Conservation (phyloP, 2,113 vertebrate species). For the Numenius arquata region DNA sequence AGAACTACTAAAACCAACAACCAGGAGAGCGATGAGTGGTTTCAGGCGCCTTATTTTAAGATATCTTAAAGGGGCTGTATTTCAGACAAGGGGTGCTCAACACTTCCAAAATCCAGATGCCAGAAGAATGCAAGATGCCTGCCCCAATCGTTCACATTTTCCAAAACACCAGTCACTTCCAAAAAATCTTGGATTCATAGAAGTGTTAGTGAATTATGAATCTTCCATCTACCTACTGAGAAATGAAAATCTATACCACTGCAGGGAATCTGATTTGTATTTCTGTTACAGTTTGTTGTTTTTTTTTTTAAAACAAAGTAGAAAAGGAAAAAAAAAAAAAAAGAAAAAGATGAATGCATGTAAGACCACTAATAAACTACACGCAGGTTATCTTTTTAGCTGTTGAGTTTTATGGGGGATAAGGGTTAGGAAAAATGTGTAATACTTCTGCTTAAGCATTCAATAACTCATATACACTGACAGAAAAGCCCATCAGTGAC, state of each 20-base stretch:
- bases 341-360: not conserved
- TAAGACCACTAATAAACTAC: not conserved
- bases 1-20: not conserved
- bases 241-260: not conserved
- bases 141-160: not conserved
- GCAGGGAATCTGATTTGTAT: not conserved
- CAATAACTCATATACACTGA: not conserved
- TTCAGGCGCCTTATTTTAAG: not conserved
- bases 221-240: not conserved
- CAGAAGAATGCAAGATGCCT: not conserved
- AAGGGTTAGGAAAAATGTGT: not conserved
- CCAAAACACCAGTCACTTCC: not conserved
- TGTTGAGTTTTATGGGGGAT: not conserved
- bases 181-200: not conserved
- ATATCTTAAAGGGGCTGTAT: not conserved
- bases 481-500: not conserved
- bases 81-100: not conserved
- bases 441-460: not conserved
- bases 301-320: not conserved
- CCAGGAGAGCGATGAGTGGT: not conserved
- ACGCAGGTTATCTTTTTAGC: not conserved
- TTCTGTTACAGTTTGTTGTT: not conserved
- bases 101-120: not conserved
- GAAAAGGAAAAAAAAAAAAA: not conserved
- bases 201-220: not conserved